phyloP scores from a whole-genome alignment of 2,113 vertebrate species.

The Mustela lutreola region DNA sequence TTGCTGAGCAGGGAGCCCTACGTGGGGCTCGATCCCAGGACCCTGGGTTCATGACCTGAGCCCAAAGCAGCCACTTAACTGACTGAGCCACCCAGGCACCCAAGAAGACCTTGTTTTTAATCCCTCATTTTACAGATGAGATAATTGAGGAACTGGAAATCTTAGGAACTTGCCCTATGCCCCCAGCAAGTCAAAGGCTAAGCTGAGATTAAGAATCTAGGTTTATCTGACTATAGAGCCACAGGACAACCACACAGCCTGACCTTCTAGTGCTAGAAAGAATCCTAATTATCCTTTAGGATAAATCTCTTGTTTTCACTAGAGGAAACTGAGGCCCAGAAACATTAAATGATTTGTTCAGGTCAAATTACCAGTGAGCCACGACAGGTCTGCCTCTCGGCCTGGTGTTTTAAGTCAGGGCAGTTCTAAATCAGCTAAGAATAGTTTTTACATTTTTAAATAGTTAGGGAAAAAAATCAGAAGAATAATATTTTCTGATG shows the following conservation, averaged over 20 bases:
- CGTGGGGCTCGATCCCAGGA: too few species aligned
- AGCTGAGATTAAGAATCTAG: not conserved
- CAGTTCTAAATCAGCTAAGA: not conserved
- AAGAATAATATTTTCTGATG: constrained; percentile 63
- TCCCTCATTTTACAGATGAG: not conserved
- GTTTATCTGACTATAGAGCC: not conserved
- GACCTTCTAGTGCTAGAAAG: not conserved
- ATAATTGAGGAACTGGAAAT: not conserved
- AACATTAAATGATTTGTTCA: not conserved
- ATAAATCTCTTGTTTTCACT: not conserved
- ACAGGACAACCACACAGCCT: not conserved
- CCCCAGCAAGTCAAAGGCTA: not conserved
- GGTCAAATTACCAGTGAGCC: not conserved
- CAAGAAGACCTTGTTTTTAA: not conserved
- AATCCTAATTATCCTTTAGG: not conserved
- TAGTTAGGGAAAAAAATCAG: constrained; percentile 15
- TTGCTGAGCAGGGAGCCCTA: too few species aligned
- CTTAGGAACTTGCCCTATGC: not conserved
- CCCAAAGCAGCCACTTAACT: too few species aligned
- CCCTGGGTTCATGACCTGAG: too few species aligned
- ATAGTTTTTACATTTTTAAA: constrained; percentile 55
- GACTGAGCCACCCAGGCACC: too few species aligned
- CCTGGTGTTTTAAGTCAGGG: not conserved
- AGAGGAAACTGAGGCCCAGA: not conserved
- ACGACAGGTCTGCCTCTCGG: not conserved